phyloP scores from a whole-genome alignment of 2,797 vertebrate species.

The Cacajao melanocephalus region DNA sequence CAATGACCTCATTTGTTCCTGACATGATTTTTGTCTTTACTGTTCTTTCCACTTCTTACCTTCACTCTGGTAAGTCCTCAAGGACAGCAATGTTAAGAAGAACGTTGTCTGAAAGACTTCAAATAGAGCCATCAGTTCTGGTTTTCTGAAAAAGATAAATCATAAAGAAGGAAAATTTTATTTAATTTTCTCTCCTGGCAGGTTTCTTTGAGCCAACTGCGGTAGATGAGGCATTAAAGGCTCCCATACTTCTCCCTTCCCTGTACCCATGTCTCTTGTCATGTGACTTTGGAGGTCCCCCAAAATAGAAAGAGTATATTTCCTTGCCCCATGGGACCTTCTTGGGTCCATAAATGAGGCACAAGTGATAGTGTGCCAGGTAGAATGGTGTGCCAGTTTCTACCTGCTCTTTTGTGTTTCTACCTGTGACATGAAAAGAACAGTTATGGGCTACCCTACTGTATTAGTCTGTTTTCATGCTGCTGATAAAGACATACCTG shows the following conservation, averaged over 20 bases:
- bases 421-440: not conserved
- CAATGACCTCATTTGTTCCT: not conserved
- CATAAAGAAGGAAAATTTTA: conserved; percentile 12
- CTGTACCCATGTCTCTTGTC: not conserved
- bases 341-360: not conserved
- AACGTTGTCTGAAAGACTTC: conserved; percentile 48
- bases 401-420: not conserved
- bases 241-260: not conserved
- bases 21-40: not conserved
- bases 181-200: not conserved
- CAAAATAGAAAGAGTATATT: not conserved
- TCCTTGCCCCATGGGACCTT: not conserved
- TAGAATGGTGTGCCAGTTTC: not conserved
- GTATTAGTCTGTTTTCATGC: not conserved
- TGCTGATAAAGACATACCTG: not conserved
- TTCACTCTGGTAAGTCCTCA: conserved; percentile 53
- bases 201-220: not conserved
- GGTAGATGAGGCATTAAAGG: not conserved
- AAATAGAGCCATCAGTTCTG: conserved; percentile 77
- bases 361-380: fast-evolving
- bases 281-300: not conserved
- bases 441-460: not conserved
- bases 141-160: conserved; percentile 74
- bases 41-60: conserved; percentile 75
- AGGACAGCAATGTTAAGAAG: conserved; percentile 50